Conservation (phyloP, 23 tunicate genomes). For the Ciona savignyi region DNA sequence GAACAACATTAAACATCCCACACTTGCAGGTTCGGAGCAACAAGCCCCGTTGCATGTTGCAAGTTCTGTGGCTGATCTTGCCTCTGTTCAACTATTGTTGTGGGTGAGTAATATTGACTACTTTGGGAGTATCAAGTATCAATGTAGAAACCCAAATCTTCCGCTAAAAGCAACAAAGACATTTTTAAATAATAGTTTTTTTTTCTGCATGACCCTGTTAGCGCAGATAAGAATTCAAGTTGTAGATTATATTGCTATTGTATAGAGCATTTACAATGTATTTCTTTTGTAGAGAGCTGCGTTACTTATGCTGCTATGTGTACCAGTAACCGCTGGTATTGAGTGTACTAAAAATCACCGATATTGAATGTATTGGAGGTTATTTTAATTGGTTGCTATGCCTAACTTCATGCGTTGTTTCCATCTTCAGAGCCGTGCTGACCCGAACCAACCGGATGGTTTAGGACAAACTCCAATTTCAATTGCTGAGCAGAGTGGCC, state of each 20-base stretch:
- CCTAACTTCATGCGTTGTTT: too few relatives aligned
- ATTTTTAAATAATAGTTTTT: too few relatives aligned
- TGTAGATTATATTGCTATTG: background rate
- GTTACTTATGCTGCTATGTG: too few relatives aligned
- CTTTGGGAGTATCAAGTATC: background rate
- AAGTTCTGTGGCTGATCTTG: conserved; percentile 67
- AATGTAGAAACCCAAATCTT: too few relatives aligned
- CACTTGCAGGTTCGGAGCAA: conserved; percentile 30
- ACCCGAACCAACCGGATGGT: conserved; percentile 16
- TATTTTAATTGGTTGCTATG: too few relatives aligned
- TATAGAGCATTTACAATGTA: background rate
- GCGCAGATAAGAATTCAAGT: background rate
- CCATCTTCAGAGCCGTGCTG: conserved; percentile 51
- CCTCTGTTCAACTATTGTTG: conserved; percentile 54
- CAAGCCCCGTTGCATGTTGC: conserved; percentile 83
- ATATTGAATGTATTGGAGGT: too few relatives aligned
- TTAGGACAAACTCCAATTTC: conserved; percentile 43
- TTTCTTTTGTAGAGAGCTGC: too few relatives aligned
- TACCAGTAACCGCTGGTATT: too few relatives aligned
- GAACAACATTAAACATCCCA: too few relatives aligned
- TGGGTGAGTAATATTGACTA: conserved; percentile 52
- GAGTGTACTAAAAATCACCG: too few relatives aligned
- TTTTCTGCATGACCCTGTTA: too few relatives aligned
- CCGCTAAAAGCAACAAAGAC: too few relatives aligned
- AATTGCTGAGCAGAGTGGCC: conserved; percentile 50